Evolutionary conservation across 2,888 invertebrate species (phyloP).

Genomic region (Ophonus ardosiacus): DNA sequence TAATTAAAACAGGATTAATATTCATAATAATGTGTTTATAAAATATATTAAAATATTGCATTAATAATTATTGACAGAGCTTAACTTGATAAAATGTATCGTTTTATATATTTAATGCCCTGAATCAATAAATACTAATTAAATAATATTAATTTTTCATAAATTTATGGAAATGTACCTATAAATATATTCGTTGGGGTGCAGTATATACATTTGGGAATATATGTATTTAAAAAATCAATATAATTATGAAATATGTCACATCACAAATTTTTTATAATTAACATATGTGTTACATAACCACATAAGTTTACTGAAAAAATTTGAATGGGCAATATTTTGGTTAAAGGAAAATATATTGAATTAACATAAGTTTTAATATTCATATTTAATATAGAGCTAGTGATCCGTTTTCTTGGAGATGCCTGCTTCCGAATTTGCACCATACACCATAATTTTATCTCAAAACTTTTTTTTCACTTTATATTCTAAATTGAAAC

Average conservation of each 20-base stretch:
- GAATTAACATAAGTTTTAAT: too few relatives aligned
- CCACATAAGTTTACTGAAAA: too few relatives aligned
- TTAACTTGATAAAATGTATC: neutral
- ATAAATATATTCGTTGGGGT: neutral
- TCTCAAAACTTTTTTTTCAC: too few relatives aligned
- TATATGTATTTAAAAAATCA: neutral
- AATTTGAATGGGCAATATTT: too few relatives aligned
- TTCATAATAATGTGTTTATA: slow-evolving; percentile 43
- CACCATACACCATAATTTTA: too few relatives aligned
- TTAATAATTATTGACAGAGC: slow-evolving; percentile 8
- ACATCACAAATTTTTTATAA: too few relatives aligned
- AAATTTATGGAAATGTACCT: neutral
- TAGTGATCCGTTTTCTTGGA: too few relatives aligned
- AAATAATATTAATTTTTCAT: slow-evolving; percentile 26
- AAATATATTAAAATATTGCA: slow-evolving; percentile 42
- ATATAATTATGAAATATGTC: neutral
- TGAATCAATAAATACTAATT: slow-evolving; percentile 37
- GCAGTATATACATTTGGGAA: neutral
- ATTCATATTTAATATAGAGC: too few relatives aligned
- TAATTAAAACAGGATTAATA: slow-evolving; percentile 46
- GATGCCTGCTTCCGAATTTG: too few relatives aligned
- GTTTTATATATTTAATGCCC: slow-evolving; percentile 15
- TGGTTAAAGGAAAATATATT: too few relatives aligned
- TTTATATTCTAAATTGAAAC: too few relatives aligned
- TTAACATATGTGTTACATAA: too few relatives aligned